Evolutionary conservation across 2,113 vertebrate genomes (phyloP), one percentile per base, ranked within the genome.

Genomic region (Chloropsis cyanopogon): DNA sequence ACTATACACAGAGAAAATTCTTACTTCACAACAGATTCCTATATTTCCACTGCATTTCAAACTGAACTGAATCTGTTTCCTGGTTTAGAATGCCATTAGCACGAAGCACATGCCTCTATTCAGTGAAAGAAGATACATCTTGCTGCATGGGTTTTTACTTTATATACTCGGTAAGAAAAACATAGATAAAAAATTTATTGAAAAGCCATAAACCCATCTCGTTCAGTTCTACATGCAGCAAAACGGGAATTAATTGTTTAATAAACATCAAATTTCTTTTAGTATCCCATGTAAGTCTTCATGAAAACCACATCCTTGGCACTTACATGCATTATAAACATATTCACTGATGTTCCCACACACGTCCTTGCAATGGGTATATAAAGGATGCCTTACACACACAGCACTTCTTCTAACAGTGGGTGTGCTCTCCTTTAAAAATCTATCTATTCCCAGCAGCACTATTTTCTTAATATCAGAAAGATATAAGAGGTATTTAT

Each of bases 401-500:
- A 91, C 11, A 75, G 68, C 92, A 22, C 11, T 65, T 76, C 82
- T 89, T 66, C 35, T 29, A 72, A 29, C 63, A 53, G 76, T 49
- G 59, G 61, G 59, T 75, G 64, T 33, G 37, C 77, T 94, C 76
- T 71, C 87, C 95, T 93, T 81, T 93, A 93, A 93, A 37, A 89
- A 83, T 54, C 71, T 23, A 81, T 87, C 77, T 93, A 95, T 95
- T 91, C 83, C 80, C 63, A 90, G 71, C 88, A 96, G 91, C 83
- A 88, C 87, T 77, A 73, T 93, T 97, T 97, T 90, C 90, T 95
- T 96, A 96, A 95, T 91, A 92, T 85, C 86, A 95, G 86, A 84
- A 95, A 95, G 92, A 94, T 63, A 2, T 56, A 95, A 90, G 75
- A 93, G 72, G 84, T 92, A 96, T 95, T 97, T 96, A 95, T 96